Percentiles rank a stretch among this genome's conserved stretches.
phyloP scores from a whole-genome alignment of 2,797 vertebrate genomes.

The Nannoperca obscura region DNA sequence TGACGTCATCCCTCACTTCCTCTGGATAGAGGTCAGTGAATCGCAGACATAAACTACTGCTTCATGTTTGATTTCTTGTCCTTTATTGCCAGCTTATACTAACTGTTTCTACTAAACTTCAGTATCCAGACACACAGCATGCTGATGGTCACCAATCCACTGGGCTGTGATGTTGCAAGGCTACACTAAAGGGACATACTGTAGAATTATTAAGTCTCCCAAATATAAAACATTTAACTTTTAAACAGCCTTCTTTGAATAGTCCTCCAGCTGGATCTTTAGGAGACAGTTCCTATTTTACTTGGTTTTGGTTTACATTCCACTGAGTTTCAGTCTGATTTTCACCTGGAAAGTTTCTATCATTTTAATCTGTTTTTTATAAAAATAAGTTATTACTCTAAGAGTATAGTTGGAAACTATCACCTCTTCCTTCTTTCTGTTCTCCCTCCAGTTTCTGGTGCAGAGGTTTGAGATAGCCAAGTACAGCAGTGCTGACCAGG shows the following conservation, averaged over 20 bases:
- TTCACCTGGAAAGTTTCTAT: background rate
- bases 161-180: background rate
- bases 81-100: background rate
- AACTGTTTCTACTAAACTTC: background rate
- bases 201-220: background rate
- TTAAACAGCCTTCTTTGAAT: background rate
- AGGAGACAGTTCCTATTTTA: background rate
- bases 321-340: background rate
- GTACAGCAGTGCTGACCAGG: conserved; percentile 97
- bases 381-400: background rate
- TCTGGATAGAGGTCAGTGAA: conserved; percentile 94
- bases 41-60: background rate
- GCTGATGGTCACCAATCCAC: background rate
- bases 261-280: background rate
- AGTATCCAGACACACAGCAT: background rate
- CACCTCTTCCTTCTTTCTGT: background rate
- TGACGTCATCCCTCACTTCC: conserved; percentile 93
- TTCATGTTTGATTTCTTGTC: background rate
- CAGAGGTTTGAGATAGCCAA: conserved; percentile 98
- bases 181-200: background rate
- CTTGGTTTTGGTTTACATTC: background rate
- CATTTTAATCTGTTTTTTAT: background rate
- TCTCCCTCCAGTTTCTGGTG: conserved; percentile 89
- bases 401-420: background rate
- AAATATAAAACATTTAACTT: background rate